Conservation (phyloP, 2,888 invertebrate species). For the Aphidius colemani region DNA sequence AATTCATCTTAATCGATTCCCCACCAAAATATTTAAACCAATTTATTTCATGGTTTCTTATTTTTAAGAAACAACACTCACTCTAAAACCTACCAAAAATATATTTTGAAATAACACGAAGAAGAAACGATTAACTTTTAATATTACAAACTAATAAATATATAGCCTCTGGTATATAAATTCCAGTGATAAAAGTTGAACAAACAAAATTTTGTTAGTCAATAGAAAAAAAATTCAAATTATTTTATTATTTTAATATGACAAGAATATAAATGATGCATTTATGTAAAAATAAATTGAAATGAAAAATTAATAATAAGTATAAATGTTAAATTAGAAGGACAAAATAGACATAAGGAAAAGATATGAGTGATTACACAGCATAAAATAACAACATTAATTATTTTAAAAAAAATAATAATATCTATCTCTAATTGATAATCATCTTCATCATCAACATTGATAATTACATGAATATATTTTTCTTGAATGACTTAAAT, state of each 20-base stretch:
- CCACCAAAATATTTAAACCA: constrained; percentile 15
- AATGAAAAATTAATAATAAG: no score
- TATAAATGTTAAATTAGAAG: no score
- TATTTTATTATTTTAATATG: neutral
- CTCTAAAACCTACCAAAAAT: constrained; percentile 4
- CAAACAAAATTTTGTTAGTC: no score
- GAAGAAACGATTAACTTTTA: neutral
- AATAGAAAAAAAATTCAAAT: neutral
- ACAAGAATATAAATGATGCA: no score
- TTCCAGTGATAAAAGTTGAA: no score
- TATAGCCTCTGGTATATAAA: no score
- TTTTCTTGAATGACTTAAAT: neutral
- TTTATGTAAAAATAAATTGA: no score
- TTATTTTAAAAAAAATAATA: neutral
- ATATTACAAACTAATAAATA: neutral
- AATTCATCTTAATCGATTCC: constrained; percentile 18
- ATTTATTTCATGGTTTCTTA: neutral
- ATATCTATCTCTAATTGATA: neutral
- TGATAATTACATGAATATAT: neutral
- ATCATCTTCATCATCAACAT: neutral
- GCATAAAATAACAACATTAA: neutral
- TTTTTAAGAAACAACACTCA: constrained; percentile 3
- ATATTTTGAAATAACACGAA: neutral
- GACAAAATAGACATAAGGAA: no score
- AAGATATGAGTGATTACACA: no score